Conservation (phyloP, 2,797 vertebrate species). For the Silurus aristotelis region DNA sequence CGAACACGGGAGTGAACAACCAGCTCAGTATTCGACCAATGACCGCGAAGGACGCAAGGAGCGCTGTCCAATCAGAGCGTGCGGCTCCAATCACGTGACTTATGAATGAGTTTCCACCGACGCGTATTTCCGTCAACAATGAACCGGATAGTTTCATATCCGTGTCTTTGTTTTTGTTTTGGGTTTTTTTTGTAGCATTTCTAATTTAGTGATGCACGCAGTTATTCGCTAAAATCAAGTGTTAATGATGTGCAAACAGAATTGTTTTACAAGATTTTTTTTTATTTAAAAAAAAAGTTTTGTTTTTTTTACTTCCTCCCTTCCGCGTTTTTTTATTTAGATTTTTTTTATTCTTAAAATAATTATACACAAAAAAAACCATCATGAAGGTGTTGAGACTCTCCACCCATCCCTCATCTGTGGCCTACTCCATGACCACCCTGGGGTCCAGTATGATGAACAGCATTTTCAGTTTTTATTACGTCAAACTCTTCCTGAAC, state of each 20-base stretch:
- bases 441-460: constrained; percentile 88
- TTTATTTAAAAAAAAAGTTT: neutral
- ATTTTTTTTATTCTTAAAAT: neutral
- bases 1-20: no score
- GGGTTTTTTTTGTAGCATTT: no score
- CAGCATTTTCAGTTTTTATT: constrained; percentile 92
- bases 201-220: no score
- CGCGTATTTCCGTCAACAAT: constrained; percentile 23
- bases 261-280: neutral
- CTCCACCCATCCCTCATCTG: constrained; percentile 66
- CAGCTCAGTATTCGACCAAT: neutral
- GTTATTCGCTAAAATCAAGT: neutral
- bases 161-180: no score
- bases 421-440: constrained; percentile 87
- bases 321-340: neutral
- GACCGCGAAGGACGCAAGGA: neutral
- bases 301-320: neutral
- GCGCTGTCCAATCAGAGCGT: neutral
- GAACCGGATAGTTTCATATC: neutral
- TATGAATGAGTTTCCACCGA: neutral
- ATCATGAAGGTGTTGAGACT: neutral
- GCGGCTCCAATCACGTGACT: neutral
- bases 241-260: neutral
- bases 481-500: constrained; percentile 88
- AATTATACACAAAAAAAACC: neutral